Evolutionary conservation across 2,888 invertebrate species (phyloP), one percentile per base, ranked within the genome.

Genomic region (Macrosiphum euphorbiae): DNA sequence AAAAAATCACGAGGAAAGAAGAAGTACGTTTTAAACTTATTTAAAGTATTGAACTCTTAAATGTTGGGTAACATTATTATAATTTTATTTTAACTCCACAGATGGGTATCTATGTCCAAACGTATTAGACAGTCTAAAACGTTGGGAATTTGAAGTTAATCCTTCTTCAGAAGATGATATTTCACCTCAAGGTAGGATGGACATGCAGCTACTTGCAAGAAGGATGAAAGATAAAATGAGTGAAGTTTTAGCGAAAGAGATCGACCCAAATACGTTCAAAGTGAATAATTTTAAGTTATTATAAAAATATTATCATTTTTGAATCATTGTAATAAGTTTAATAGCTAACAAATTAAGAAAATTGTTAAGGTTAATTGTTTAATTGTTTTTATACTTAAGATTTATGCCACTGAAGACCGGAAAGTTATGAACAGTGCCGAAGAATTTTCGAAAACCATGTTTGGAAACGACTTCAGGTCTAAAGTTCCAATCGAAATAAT

Each of bases 401-500:
- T 94, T 67, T 90, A 86, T 52, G 86, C 94, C 24, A 94, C 35
- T 86, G 94, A 94, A 52, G 94, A 90, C 8, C 86, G 86, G 8
- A 94, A 94, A 90, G 86, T 94, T 35, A 90, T 94, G 90, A 94
- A 94, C 26, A 94, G 94, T 28, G 94, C 94, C 8, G 94, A 94
- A 67, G 94, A 94, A 61, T 94, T 94, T 90, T 50, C 86, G 24
- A 90, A 85, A 50, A 52, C 61, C 0, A 94, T 94, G 94, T 94
- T 94, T 24, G 94, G 94, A 67, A 90, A 94, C 20, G 90, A 90
- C 1, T 90, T 67, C 41, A 94, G 7, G 20, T 55, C 24, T 3
- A 94, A 61, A n/a, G 41, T 94, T 11, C 41, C 86, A 20, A 94
- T 94, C n/a, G 94, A 94, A 41, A 94, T n/a, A 52, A 87, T 90